Base-by-base conservation (phyloP, 2,888 invertebrate species). In the Zygaena filipendulae region DNA sequence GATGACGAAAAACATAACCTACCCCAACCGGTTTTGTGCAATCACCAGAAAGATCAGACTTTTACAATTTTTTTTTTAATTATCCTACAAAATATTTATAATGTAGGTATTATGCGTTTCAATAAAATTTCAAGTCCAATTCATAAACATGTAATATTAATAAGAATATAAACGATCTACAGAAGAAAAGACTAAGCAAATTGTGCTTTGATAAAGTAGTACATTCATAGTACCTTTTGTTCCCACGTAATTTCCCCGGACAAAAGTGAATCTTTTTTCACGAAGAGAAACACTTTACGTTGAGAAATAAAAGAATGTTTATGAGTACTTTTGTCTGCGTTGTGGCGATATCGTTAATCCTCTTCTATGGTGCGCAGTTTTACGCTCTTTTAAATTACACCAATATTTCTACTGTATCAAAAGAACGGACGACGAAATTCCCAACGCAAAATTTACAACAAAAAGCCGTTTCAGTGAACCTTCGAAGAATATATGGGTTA, bases 331-430 rank as follows among this genome's bases (percentile, higher is more conserved):
- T 47, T 49, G 56, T 58, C 48, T 56, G 53, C 49, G 49, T 51
- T 41, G 50, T 44, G 44, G 49, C 49, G 52, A 57, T 59, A 57
- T 51, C 51, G 50, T 59, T 62, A 63, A 64, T 62, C 52, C 56
- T 42, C 39, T 42, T 45, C 50, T 49, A 42, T 44, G 48, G 42
- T 52, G 51, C 47, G 50, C 42, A 46, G 47, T 54, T 60, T 59
- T 46, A 59, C 46, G 52, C 43, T 45, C 38, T 41, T 55, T 48
- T 47, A 50, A 60, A 52, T 49, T 45, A 54, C 44, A 46, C 44
- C 43, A 40, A 51, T 51, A 50, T 50, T 52, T 51, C 51, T 44
- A 54, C 40, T 45, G 40, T 44, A 39, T 33, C 39, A 38, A 44
- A 28, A 29, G 27, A 14, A 32, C 21, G 21, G 13, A 22, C 8